Conservation (phyloP, 64 coral and sea anemone species). For the Montipora sp. region DNA sequence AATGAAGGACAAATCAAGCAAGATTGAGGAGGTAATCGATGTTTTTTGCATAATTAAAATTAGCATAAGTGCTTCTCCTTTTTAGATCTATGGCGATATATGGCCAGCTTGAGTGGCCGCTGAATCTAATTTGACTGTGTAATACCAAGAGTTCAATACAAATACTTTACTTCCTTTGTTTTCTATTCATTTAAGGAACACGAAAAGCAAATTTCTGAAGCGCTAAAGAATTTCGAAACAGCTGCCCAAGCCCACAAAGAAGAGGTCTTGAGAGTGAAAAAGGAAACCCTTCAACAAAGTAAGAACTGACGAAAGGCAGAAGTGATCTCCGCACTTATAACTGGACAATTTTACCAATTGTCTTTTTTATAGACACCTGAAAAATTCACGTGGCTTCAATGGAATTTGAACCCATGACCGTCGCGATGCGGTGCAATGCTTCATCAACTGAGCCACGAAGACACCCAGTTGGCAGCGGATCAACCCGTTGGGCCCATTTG, state of each 20-base stretch:
- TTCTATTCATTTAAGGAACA: constrained; percentile 30
- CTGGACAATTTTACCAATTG: too few species aligned
- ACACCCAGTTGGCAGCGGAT: too few species aligned
- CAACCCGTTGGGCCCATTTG: too few species aligned
- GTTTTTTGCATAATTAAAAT: neutral
- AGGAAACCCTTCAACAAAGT: constrained; percentile 66
- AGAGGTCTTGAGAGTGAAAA: constrained; percentile 50
- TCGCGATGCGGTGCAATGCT: too few species aligned
- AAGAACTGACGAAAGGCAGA: neutral
- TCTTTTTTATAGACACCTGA: too few species aligned
- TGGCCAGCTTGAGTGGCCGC: too few species aligned
- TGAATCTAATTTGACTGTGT: too few species aligned
- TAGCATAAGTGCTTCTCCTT: neutral
- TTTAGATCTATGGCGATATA: neutral
- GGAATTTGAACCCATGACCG: too few species aligned
- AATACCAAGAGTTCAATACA: too few species aligned
- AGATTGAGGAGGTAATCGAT: neutral
- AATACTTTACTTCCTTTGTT: neutral
- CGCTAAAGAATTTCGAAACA: constrained; percentile 43
- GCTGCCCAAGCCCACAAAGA: constrained; percentile 56
- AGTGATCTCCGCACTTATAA: too few species aligned
- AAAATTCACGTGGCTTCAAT: too few species aligned
- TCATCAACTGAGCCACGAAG: too few species aligned
- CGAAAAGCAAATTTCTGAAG: constrained; percentile 62
- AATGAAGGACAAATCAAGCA: neutral